Evolutionary conservation across 2,797 vertebrate species (phyloP), one percentile per base, ranked within the genome.

Genomic region (Apogon talboti): DNA sequence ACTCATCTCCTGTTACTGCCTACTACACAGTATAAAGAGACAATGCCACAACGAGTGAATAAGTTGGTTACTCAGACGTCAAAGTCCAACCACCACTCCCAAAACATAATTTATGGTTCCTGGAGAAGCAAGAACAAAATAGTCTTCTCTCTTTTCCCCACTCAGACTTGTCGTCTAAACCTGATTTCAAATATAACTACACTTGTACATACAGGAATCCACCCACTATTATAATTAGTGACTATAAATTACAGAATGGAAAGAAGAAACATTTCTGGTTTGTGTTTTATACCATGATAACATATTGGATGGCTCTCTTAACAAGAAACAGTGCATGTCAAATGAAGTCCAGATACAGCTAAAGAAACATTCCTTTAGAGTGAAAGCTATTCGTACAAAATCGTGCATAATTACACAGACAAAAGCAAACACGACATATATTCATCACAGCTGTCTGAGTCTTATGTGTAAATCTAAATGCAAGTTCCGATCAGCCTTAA

Each of bases 21-120:
- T 47, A 76, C 65, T 66, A 73, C 64, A 75, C 55, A 66, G 45
- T 79, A 76, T 59, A 67, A 78, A 82, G 64, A 84, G 51, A 86
- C 79, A 74, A 78, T 56, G 52, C 79, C 76, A 74, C 68, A 76
- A 74, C 44, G 51, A 85, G 79, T 75, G 67, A 81, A 67, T 76
- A 48, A 56, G 76, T 70, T 40, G 78, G 87, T 86, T 73, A 66
- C 56, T 71, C 75, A 88, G 85, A 91, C 89, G 82, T 92, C 91
- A 89, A 82, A 59, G 76, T 82, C 56, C 68, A 86, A 89, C 90
- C 91, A 71, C 88, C 70, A 64, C 74, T 82, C 83, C 78, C 76
- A 85, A 86, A 90, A 86, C 74, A 79, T 91, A 82, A 91, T 89
- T 90, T 83, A 90, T 85, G 85, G 89, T 87, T 90, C 66, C 66